phyloP scores from a whole-genome alignment of 2,888 invertebrate species.

The Tipula vernalis region DNA sequence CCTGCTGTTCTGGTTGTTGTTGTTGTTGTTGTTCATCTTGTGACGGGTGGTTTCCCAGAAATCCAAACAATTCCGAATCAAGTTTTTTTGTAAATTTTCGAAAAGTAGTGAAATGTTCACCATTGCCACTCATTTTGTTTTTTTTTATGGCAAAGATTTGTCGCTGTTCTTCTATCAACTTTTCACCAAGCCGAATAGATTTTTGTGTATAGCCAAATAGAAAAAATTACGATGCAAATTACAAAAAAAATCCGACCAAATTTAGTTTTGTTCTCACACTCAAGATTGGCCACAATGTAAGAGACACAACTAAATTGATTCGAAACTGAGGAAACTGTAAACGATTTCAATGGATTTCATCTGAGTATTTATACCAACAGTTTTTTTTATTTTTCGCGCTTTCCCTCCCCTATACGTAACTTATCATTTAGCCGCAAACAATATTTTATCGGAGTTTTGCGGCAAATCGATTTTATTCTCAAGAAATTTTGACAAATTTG shows the following conservation, averaged over 20 bases:
- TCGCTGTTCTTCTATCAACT: not conserved
- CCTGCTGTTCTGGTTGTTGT: not conserved
- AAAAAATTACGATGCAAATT: not conserved
- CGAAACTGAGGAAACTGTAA: not conserved
- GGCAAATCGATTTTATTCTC: not conserved
- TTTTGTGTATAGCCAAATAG: not conserved
- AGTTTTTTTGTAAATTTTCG: not conserved
- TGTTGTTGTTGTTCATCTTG: not conserved
- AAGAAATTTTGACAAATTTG: not conserved
- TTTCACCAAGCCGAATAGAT: not conserved
- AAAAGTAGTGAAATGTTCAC: not conserved
- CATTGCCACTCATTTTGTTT: not conserved
- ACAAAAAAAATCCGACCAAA: not conserved
- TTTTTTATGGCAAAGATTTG: not conserved
- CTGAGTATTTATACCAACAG: not conserved
- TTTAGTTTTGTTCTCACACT: not conserved
- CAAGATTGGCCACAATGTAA: not conserved
- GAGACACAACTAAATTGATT: not conserved
- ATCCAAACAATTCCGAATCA: not conserved
- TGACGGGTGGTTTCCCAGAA: not conserved
- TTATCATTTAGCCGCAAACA: not conserved
- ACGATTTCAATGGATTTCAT: not conserved
- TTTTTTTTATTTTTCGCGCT: not conserved
- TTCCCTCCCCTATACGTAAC: not conserved
- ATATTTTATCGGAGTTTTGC: not conserved